Base-by-base conservation (phyloP, 2,888 invertebrate genomes). In the Andrena flavipes region DNA sequence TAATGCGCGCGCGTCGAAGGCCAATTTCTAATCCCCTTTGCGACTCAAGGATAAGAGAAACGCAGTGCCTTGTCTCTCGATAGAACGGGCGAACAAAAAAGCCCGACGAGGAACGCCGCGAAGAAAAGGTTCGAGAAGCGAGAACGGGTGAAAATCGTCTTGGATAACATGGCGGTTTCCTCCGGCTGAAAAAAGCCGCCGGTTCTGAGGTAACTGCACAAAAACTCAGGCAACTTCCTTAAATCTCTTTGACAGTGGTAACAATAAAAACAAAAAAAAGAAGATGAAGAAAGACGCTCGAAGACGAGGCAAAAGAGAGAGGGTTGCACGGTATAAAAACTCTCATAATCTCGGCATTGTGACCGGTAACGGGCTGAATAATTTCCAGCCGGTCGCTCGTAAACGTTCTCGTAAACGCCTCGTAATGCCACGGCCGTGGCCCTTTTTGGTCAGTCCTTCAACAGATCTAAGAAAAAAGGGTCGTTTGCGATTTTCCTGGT, bases 21-120 rank as follows among this genome's bases (percentile, higher is more conserved):
- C 88, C 91, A 92, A 93, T 93, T 93, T 93, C 93, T 93, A 93
- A 92, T 92, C 91, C 90, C 89, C 85, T 84, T 68, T 79, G 76
- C 77, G 83, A 60, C 87, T 89, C 90, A 90, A 91, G 89, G 90
- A 91, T 91, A 90, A 92, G 90, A 88, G 90, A 91, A 91, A 91
- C 90, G 88, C 83, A 75, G 81, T 26, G n/a, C n/a, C 87, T 88
- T 89, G 90, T 87, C 91, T 65, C 68, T 68, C 56, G 75, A 10
- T 26, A 23, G 76, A 48, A 30, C 48, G 26, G n/a, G 4, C 35
- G 33, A 65, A 59, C 51, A 51, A 75, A 79, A 88, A 85, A 85
- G 85, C 23, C 56, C n/a, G 59, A 16, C 76, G 84, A 90, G 90
- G 88, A 90, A 87, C 82, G 67, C 6, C 13, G 20, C 75, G 76